These are phyloP conservation scores for Venusia cambrica DNA, from an alignment of 2,888 invertebrate genomes.

Conservation along the genomic window DNA sequence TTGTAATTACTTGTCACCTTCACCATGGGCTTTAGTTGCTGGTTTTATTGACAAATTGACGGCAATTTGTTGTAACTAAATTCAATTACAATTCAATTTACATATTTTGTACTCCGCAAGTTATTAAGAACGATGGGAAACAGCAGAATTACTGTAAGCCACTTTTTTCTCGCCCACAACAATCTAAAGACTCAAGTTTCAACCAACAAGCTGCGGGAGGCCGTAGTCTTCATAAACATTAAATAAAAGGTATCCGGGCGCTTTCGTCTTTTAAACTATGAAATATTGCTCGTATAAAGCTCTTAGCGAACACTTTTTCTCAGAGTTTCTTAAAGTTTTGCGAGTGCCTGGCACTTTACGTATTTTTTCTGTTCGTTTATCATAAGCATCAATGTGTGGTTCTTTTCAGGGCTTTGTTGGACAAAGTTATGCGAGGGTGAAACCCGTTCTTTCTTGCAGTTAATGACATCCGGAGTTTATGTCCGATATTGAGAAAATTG, in stretches of 20 bases:
- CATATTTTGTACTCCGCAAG: too few relatives aligned
- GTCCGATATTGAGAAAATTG: slow-evolving; percentile 16
- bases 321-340: slow-evolving; percentile 43
- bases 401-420: slow-evolving; percentile 28
- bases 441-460: slow-evolving; percentile 19
- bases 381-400: slow-evolving; percentile 32
- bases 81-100: too few relatives aligned
- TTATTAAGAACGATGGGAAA: slow-evolving; percentile 4
- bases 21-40: too few relatives aligned
- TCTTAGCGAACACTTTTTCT: slow-evolving; percentile 44
- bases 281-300: slow-evolving; percentile 51
- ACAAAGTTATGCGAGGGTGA: slow-evolving; percentile 22
- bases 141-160: slow-evolving; percentile 17
- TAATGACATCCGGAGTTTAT: slow-evolving; percentile 25
- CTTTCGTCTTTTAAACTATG: slow-evolving; percentile 53
- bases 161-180: slow-evolving; percentile 23
- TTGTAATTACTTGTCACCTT: too few relatives aligned
- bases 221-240: slow-evolving; percentile 44
- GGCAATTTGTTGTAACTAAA: too few relatives aligned
- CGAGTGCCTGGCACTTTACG: slow-evolving; percentile 42
- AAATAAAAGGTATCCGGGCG: slow-evolving; percentile 44
- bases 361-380: slow-evolving; percentile 36
- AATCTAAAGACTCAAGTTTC: slow-evolving; percentile 33
- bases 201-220: slow-evolving; percentile 32
- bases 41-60: too few relatives aligned